phyloP scores from a whole-genome alignment of 2,797 vertebrate species.

The Cyclopterus lumpus region DNA sequence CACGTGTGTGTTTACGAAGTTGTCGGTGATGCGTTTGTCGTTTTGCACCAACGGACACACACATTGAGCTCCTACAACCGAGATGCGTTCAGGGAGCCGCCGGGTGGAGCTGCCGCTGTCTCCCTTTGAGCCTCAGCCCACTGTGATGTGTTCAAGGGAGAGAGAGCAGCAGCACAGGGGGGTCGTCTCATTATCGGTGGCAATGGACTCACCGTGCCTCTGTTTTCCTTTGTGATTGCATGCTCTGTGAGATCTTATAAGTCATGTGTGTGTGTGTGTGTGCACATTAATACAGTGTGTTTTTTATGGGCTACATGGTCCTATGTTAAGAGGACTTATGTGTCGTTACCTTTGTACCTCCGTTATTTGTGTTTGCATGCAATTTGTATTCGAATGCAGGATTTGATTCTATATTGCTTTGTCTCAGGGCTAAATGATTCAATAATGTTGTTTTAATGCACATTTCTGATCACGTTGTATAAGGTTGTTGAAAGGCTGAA shows the following conservation, averaged over 20 bases:
- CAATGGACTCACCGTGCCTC: slow-evolving; percentile 7
- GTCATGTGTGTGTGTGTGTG: not conserved
- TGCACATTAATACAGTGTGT: no score
- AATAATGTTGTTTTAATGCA: not conserved
- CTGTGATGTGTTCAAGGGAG: not conserved
- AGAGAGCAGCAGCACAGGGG: not conserved
- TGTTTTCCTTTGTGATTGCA: not conserved
- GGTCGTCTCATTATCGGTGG: not conserved
- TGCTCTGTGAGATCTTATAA: not conserved
- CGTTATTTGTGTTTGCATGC: not conserved
- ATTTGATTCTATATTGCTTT: not conserved
- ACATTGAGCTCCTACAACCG: not conserved
- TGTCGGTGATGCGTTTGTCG: slow-evolving; percentile 22
- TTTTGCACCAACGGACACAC: slow-evolving; percentile 36
- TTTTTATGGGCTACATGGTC: not conserved
- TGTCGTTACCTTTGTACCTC: not conserved
- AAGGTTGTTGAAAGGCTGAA: not conserved
- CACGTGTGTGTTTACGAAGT: slow-evolving; percentile 22
- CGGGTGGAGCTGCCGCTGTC: slow-evolving; percentile 64
- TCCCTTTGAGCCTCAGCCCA: not conserved
- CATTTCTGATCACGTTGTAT: not conserved
- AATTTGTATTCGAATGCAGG: not conserved
- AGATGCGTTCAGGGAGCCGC: slow-evolving; percentile 27
- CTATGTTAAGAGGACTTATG: not conserved
- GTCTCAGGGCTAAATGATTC: not conserved